A percentile compares a stretch with the other conserved stretches of the same genome.
phyloP scores from a whole-genome alignment of 2,113 vertebrate species.

The Chloebia gouldiae region DNA sequence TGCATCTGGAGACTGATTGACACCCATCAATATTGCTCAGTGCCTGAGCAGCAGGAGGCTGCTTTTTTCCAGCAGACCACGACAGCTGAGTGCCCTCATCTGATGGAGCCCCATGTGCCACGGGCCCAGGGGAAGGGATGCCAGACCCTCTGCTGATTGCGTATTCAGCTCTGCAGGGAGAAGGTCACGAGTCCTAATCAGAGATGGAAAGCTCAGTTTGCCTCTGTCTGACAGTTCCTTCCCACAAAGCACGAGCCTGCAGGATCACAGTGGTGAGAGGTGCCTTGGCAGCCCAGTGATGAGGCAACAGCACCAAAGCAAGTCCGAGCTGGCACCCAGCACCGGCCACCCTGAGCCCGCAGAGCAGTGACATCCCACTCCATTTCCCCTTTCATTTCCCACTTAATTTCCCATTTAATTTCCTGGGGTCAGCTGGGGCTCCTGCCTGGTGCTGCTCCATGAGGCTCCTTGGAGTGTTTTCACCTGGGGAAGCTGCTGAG shows the following conservation, averaged over 20 bases:
- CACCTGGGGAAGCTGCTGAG: neutral
- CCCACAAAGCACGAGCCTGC: neutral
- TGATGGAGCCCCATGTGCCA: neutral
- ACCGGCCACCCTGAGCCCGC: rapidly evolving
- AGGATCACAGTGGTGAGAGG: too few relatives aligned
- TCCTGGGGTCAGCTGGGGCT: neutral
- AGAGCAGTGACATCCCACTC: rapidly evolving
- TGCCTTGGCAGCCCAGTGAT: neutral
- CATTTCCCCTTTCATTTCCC: too few relatives aligned
- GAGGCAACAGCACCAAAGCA: neutral
- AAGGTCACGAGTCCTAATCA: neutral
- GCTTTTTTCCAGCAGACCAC: neutral
- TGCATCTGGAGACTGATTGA: neutral
- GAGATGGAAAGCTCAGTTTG: neutral
- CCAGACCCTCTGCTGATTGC: neutral
- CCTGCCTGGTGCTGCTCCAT: neutral
- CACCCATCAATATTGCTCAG: neutral
- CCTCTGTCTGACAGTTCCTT: neutral
- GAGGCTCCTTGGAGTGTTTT: neutral
- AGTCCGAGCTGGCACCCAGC: neutral
- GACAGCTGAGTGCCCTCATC: neutral
- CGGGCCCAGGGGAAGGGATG: neutral
- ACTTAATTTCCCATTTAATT: neutral
- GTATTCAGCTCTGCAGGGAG: neutral
- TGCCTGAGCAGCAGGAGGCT: neutral